Evolutionary conservation across 2,888 invertebrate species (phyloP), one percentile per base, ranked within the genome.

Genomic region (Agrotis exclamationis): DNA sequence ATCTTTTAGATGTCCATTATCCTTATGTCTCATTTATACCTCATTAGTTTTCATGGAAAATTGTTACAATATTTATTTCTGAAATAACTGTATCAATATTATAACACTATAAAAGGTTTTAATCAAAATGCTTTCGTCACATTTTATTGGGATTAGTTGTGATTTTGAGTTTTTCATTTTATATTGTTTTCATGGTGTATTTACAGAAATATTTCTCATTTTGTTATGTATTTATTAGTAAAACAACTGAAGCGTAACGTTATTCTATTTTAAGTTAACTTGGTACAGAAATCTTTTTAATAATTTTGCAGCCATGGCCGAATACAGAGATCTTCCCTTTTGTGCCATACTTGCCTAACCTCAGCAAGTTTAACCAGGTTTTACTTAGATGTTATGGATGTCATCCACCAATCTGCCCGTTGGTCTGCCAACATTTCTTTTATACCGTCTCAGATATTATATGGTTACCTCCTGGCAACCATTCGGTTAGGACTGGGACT

Each of bases 101-200:
- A 18, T 51, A 11, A 18, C 16, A 16, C 24, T 39, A 14, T 7
- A 72, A 70, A 70, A 59, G 16, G 60, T 53, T 72, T 53, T 53
- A 53, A 70, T 70, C 62, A 60, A 53, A 71, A 60, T 54, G 14
- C 39, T 73, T 71, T 62, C 54, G 63, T 71, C 54, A 63, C 74
- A 63, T 71, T 71, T 73, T 63, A 63, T 63, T 54, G 14, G 20
- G 24, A 54, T 54, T 47, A 24, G 3, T 18, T 60, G 7, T 20
- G 45, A 24, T 39, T 59, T 44, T 4, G 9, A 51, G 67, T 67
- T 45, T 39, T 47, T 39, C 28, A 63, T 69, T 24, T 73, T 28
- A 48, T 4, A 54, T 68, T 73, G 22, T 16, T 54, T 48, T 62
- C 63, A 63, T 63, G 54, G 74, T 73, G n/a, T 11, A 73, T 73